phyloP scores from a whole-genome alignment of 2,888 invertebrate genomes.

The Pristionchus mayeri region DNA sequence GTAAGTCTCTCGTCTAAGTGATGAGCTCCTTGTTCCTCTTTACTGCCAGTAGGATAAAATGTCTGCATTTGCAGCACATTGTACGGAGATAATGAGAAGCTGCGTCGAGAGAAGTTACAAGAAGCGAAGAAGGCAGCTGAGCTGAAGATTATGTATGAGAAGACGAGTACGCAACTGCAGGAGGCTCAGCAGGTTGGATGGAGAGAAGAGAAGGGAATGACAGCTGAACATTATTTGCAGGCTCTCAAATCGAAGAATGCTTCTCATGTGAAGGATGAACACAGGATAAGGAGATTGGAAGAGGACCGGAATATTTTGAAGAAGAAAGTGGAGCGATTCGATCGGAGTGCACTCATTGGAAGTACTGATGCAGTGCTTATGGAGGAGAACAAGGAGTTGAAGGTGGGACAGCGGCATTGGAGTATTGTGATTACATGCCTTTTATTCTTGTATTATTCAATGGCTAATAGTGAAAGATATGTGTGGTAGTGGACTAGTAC shows the following conservation, averaged over 20 bases:
- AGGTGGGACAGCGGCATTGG: too few species aligned
- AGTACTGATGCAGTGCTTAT: constrained; percentile 95
- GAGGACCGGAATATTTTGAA: constrained; percentile 93
- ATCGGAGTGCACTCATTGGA: constrained; percentile 95
- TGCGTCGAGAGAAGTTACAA: constrained; percentile 77
- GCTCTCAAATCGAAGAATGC: constrained; percentile 50
- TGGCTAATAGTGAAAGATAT: too few species aligned
- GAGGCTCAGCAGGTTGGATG: constrained; percentile 84
- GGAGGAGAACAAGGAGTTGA: constrained; percentile 97
- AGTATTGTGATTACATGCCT: too few species aligned
- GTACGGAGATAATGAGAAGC: constrained; percentile 8
- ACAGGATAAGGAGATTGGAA: constrained; percentile 79
- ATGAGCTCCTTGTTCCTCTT: neutral
- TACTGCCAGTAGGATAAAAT: too few species aligned
- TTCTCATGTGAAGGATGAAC: constrained; percentile 43
- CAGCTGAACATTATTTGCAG: neutral
- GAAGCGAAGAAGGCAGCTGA: constrained; percentile 93
- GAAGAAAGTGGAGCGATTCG: constrained; percentile 94
- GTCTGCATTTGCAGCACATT: neutral
- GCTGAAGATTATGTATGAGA: constrained; percentile 94
- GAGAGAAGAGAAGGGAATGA: neutral
- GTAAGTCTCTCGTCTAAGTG: neutral
- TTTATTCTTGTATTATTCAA: too few species aligned
- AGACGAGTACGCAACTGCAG: constrained; percentile 97
- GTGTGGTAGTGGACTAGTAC: too few species aligned